phyloP scores from a whole-genome alignment of 1,140 invertebrate genomes.

The Adelges cooleyi region DNA sequence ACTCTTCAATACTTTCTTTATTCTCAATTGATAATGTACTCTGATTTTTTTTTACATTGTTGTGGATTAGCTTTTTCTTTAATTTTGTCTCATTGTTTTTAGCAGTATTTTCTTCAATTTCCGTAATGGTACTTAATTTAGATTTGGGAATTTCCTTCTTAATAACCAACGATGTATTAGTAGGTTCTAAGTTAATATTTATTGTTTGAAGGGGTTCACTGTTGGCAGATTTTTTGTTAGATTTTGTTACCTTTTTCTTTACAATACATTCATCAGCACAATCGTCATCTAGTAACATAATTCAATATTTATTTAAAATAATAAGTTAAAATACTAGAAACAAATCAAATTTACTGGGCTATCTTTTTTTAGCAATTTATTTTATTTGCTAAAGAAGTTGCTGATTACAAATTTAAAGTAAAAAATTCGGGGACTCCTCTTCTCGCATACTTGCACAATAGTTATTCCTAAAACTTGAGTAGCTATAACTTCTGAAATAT shows the following conservation, averaged over 20 bases:
- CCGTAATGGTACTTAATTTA: slow-evolving; percentile 10
- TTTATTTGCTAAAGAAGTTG: too few species aligned
- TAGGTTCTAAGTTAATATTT: not conserved
- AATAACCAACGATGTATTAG: not conserved
- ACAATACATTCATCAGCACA: not conserved
- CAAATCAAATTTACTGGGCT: too few species aligned
- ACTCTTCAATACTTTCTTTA: not conserved
- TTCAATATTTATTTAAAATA: not conserved
- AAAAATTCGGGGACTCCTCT: too few species aligned
- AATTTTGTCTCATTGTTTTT: too few species aligned
- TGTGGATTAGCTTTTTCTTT: too few species aligned
- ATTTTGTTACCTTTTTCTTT: not conserved
- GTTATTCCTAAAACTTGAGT: too few species aligned
- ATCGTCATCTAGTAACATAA: not conserved
- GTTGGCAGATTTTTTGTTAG: not conserved
- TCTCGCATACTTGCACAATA: too few species aligned
- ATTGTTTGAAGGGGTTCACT: not conserved
- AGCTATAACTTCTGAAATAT: too few species aligned
- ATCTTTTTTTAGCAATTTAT: too few species aligned
- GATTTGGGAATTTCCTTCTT: not conserved
- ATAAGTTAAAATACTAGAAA: not conserved
- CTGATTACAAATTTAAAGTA: too few species aligned
- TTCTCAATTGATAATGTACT: not conserved
- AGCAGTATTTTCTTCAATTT: not conserved
- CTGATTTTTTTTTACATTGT: too few species aligned